A percentile compares a stretch with the other conserved stretches of the same genome.
phyloP scores from a whole-genome alignment of 1,140 invertebrate species.

The Pollicipes pollicipes region DNA sequence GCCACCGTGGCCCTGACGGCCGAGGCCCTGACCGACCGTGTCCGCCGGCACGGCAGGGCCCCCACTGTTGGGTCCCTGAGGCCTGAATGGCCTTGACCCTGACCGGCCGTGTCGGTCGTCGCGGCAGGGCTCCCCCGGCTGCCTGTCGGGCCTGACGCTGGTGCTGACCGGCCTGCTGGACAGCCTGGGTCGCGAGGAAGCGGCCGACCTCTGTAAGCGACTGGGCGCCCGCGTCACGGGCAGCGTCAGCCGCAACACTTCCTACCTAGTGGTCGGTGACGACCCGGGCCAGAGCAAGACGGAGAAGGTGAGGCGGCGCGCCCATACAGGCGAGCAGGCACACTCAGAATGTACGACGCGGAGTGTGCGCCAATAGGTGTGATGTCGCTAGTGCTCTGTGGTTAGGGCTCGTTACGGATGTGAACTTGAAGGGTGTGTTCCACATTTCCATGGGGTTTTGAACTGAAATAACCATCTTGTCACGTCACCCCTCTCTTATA shows the following conservation, averaged over 20 bases:
- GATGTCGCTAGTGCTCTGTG: neutral
- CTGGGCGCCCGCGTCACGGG: conserved; percentile 61
- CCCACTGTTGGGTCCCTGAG: too few relatives aligned
- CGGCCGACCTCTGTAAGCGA: conserved; percentile 47
- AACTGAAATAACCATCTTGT: too few relatives aligned
- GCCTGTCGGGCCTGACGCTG: conserved; percentile 57
- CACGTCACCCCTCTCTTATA: too few relatives aligned
- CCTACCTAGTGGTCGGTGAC: conserved; percentile 63
- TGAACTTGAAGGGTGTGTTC: too few relatives aligned
- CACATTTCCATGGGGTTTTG: too few relatives aligned
- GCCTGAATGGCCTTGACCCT: too few relatives aligned
- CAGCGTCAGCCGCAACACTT: conserved; percentile 57
- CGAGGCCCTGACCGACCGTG: too few relatives aligned
- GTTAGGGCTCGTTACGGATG: conserved; percentile 9
- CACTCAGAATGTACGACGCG: conserved; percentile 6
- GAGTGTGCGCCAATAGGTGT: neutral
- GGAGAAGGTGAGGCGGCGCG: conserved; percentile 37
- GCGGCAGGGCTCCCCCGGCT: conserved; percentile 27
- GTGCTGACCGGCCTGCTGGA: conserved; percentile 74
- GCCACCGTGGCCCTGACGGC: too few relatives aligned
- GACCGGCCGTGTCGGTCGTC: too few relatives aligned
- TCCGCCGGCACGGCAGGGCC: too few relatives aligned
- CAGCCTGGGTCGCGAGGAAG: conserved; percentile 66
- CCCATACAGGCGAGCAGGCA: neutral
- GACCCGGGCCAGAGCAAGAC: conserved; percentile 68